phyloP scores from a whole-genome alignment of 2,888 invertebrate species.

The Ormia ochracea region DNA sequence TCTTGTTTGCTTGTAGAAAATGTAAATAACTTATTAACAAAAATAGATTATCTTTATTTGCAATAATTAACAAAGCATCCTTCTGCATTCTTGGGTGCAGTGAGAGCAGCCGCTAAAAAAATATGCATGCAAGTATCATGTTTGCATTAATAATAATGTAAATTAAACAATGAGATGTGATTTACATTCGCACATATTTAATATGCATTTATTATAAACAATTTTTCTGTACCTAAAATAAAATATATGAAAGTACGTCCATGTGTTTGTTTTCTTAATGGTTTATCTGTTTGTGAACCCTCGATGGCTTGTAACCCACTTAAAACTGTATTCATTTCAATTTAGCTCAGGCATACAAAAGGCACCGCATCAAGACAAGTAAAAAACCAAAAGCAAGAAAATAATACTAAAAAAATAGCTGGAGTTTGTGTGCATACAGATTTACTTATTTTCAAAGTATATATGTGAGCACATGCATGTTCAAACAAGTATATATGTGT shows the following conservation, averaged over 20 bases:
- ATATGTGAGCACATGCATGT: background rate
- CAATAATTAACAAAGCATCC: constrained; percentile 31
- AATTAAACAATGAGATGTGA: constrained; percentile 47
- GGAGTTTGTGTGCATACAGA: constrained; percentile 9
- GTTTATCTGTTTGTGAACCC: constrained; percentile 61
- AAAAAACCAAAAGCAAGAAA: constrained; percentile 53
- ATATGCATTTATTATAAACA: constrained; percentile 7
- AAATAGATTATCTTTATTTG: constrained; percentile 52
- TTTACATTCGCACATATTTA: background rate
- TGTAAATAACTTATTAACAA: constrained; percentile 1
- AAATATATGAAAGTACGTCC: background rate
- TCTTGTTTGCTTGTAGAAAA: too few relatives aligned
- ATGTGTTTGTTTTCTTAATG: constrained; percentile 41
- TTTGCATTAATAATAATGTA: constrained; percentile 24
- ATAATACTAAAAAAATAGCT: constrained; percentile 38
- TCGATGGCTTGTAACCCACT: constrained; percentile 61
- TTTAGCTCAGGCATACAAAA: constrained; percentile 48
- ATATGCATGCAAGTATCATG: constrained; percentile 19
- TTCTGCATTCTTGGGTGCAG: constrained; percentile 10
- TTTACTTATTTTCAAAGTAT: too few relatives aligned
- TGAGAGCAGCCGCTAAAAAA: constrained; percentile 1
- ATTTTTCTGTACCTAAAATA: constrained; percentile 1
- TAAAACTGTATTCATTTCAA: constrained; percentile 61
- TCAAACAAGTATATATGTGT: background rate
- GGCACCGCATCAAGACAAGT: constrained; percentile 11